Evolutionary conservation across 2,113 vertebrate species (phyloP).

Genomic region (Phyllostomus hastatus): DNA sequence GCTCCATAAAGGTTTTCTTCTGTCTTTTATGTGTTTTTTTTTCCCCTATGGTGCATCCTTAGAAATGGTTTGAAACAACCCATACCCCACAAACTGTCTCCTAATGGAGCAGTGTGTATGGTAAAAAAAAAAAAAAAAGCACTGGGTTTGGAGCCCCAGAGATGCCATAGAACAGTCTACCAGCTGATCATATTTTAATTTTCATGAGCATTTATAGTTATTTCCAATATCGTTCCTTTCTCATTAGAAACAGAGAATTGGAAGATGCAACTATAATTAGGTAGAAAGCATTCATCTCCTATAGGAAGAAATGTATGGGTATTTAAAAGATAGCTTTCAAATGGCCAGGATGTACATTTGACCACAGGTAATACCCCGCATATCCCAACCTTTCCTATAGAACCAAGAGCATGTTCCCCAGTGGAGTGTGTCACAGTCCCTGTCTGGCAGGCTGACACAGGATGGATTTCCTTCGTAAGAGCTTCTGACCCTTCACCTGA

Average conservation of each 20-base stretch:
- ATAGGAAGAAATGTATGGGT: neutral
- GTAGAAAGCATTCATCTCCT: neutral
- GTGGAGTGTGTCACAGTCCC: neutral
- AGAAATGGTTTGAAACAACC: neutral
- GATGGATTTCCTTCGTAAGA: neutral
- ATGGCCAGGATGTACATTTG: neutral
- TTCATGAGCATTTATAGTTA: slow-evolving; percentile 36
- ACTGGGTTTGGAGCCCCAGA: neutral
- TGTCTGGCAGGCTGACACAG: neutral
- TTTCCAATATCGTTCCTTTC: slow-evolving; percentile 24
- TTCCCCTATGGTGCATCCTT: neutral
- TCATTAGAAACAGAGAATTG: slow-evolving; percentile 26
- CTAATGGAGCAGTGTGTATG: neutral
- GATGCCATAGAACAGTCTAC: neutral
- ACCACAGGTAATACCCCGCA: neutral
- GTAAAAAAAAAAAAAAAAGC: neutral
- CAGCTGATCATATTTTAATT: neutral
- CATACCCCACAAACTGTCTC: neutral
- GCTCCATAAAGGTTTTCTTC: slow-evolving; percentile 24
- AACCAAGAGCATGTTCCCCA: neutral
- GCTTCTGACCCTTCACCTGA: neutral
- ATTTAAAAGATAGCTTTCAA: slow-evolving; percentile 29
- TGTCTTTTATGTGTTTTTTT: neutral
- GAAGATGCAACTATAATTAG: neutral
- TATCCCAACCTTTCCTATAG: neutral